A percentile compares a stretch with the other conserved stretches of the same genome.
phyloP scores from a whole-genome alignment of 2,113 vertebrate genomes.

The Triplophysa rosa region DNA sequence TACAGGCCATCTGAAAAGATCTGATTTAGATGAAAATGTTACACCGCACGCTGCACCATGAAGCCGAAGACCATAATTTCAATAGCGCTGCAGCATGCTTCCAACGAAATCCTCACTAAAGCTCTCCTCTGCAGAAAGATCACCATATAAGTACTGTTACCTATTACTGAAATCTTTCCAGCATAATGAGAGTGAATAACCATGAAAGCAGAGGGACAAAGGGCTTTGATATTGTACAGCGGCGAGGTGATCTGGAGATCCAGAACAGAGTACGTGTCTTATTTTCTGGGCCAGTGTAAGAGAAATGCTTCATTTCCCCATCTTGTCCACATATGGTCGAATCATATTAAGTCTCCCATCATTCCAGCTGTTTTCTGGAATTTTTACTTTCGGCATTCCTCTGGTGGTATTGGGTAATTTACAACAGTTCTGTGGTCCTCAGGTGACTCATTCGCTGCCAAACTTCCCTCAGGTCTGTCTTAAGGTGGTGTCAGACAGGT shows the following conservation, averaged over 20 bases:
- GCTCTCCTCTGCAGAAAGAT: constrained; percentile 11
- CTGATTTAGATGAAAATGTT: constrained; percentile 14
- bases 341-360: constrained; percentile 40
- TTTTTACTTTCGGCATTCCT: constrained; percentile 49
- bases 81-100: neutral
- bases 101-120: constrained; percentile 25
- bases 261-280: neutral
- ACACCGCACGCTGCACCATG: neutral
- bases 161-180: constrained; percentile 30
- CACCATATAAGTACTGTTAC: constrained; percentile 38
- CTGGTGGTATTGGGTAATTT: constrained; percentile 37
- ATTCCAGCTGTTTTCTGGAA: constrained; percentile 50
- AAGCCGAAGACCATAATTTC: neutral
- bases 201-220: constrained; percentile 18
- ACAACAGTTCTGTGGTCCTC: constrained; percentile 2
- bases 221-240: constrained; percentile 36
- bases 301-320: constrained; percentile 30
- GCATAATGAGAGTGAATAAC: neutral
- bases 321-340: constrained; percentile 49
- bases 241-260: constrained; percentile 8
- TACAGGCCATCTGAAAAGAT: neutral
- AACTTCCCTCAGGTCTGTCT: neutral
- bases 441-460: neutral
- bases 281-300: constrained; percentile 24
- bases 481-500: neutral